These are phyloP conservation scores for Brienomyrus brachyistius DNA, from an alignment of 2,113 vertebrate genomes.

Conservation along the genomic window DNA sequence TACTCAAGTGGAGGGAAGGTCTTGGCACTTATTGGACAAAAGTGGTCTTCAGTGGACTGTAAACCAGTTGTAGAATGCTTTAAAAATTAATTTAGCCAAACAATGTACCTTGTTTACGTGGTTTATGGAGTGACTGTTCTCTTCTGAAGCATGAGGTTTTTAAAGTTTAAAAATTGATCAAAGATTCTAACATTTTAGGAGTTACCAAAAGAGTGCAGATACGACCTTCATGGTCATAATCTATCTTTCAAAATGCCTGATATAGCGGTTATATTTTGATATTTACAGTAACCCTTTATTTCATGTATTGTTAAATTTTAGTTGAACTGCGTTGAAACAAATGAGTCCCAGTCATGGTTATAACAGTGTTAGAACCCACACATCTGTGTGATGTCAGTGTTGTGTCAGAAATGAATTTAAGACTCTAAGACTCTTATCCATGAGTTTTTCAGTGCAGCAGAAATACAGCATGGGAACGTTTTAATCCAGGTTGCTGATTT, in stretches of 20 bases:
- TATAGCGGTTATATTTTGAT: neutral
- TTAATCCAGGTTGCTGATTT: neutral
- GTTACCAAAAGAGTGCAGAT: neutral
- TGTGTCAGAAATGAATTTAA: neutral
- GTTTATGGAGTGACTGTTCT: conserved; percentile 25
- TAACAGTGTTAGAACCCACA: neutral
- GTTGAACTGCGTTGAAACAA: neutral
- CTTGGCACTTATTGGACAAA: neutral
- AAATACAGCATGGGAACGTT: neutral
- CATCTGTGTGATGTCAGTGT: neutral
- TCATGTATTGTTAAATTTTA: neutral
- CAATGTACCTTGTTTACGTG: neutral
- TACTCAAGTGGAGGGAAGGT: neutral
- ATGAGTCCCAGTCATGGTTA: neutral
- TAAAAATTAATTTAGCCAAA: neutral
- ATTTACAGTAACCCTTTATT: neutral
- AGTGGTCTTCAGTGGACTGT: conserved; percentile 52
- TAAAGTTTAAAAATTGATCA: neutral
- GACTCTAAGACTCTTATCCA: neutral
- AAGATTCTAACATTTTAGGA: neutral
- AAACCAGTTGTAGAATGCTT: conserved; percentile 69
- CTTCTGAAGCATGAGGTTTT: neutral
- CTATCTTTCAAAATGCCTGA: neutral
- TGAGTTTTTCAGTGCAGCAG: neutral
- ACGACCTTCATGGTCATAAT: neutral